Evolutionary conservation across 1,140 invertebrate genomes (phyloP), one percentile per base, ranked within the genome.

Genomic region (Tribolium madens): DNA sequence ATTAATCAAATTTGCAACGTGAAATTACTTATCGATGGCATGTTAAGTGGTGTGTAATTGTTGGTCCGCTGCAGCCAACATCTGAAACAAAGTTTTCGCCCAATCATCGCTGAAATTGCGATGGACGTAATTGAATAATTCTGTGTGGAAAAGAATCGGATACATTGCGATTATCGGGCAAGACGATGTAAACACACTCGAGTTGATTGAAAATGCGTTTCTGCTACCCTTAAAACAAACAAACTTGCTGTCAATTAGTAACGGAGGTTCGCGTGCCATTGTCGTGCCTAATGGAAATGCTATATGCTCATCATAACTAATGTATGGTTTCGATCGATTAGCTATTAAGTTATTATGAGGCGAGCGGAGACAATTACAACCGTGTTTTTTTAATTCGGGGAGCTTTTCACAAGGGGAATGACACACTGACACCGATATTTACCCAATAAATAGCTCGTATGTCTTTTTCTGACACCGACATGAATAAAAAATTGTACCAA

Each of bases 141-240:
- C n/a, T 42, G 5, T 42, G 9, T 42, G 36, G n/a, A 47, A 47
- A 12, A 50, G 70, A 52, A 14, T 71, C 33, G 15, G 21, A 50
- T 71, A 71, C 18, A 48, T 72, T 72, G 70, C 46, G 46, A 46
- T 72, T 72, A 46, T 26, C 31, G 33, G 26, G n/a, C 26, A 15
- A 69, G 14, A 48, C 26, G 57, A 78, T 75, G 76, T 78, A 78
- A 72, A 72, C 76, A 78, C 60, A 78, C 76, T 78, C 60, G 76
- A 75, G 48, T 64, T 75, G 72, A 78, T 78, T 78, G 76, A 31
- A 78, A 78, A 70, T 78, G 76, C 73, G 73, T 69, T 26, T 26
- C 70, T 74, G 53, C 72, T 42, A 74, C 76, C 76, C 76, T 78
- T 75, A 78, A 75, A 78, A 78, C 69, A 78, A 78, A 78, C 76